Base-by-base conservation (phyloP, 1,140 invertebrate species). In the Neodiprion virginianus region DNA sequence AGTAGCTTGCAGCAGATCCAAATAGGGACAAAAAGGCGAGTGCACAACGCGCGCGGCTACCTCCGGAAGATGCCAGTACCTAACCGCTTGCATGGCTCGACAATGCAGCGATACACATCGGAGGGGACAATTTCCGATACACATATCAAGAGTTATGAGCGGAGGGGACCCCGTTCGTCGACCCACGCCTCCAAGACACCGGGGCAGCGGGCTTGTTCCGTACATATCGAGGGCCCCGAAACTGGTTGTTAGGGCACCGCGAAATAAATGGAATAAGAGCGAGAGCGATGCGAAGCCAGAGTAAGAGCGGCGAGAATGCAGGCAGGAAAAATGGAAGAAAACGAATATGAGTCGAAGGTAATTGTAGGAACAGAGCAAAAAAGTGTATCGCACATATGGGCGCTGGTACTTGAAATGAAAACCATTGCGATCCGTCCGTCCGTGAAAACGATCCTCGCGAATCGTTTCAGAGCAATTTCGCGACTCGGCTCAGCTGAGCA, bases 101-200 rank as follows among this genome's bases (percentile, higher is more conserved):
- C 53, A 17, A 8, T 61, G n/a, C 53, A 12, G 53, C 8, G 53
- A 61, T 61, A 61, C 53, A 61, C 53, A 61, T 61, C 53, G 53
- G 28, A 40, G 28, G 28, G n/a, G 53, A 61, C 70, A 75, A 81
- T 78, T 79, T 78, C 74, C 79, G 79, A 84, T 84, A 81, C 75
- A 83, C 76, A 79, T 81, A 81, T 82, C 77, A 77, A 82, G 84
- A 86, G 78, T 86, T 84, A 86, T 83, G 80, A 85, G 80, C 80
- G 76, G 79, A 79, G 28, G 28, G 28, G 28, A 40, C 28, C 28
- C 81, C 84, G 84, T 86, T 83, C 85, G 83, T 83, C 84, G 84
- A 86, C 84, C 84, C 80, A 82, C 71, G 77, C 78, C 74, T 74
- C 78, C 76, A 76, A 75, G 75, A 66, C 70, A 74, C 76, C 75